Base-by-base conservation (phyloP, 1,140 invertebrate species). In the Odontomachus brunneus region DNA sequence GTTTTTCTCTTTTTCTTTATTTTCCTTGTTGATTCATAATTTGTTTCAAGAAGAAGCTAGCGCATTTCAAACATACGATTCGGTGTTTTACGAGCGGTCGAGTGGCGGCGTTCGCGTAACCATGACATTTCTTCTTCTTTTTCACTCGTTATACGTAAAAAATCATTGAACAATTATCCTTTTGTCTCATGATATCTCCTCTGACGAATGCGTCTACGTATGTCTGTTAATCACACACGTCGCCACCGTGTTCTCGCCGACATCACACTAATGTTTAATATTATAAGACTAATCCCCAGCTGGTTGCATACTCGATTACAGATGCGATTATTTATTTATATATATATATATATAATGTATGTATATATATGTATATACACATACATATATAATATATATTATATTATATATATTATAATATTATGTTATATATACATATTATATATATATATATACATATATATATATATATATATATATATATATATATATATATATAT, bases 111-210 rank as follows among this genome's bases (percentile, higher is more conserved):
- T 87, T 87, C 53, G 48, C 57, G 67, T 80, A 74, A 72, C 86
- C 86, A 87, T 87, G 86, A 87, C 86, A 87, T 87, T 86, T 86
- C 65, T 65, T 83, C 9, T 86, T 11, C 29, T 67, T 65, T 78
- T 5, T 48, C 38, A 9, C 63, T 76, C 15, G 51, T 26, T 57
- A 69, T 22, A 19, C 12, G n/a, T 69, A 59, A 80, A 57, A 48
- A 29, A 15, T 80, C 17, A 26, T 5, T 53, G 22, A 69, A 15
- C 66, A 59, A 71, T 29, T 57, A 9, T 55, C 57, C 14, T n/a
- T 12, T 44, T 17, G n/a, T 14, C 29, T 67, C 14, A 55, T 69
- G 33, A 57, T 59, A 44, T 57, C 9, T 19, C 51, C 0, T 78
- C 3, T 5, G 38, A 38, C 75, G n/a, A 80, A 57, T 71, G 75